A percentile compares a stretch with the other conserved stretches of the same genome.
phyloP scores from a whole-genome alignment of 2,888 invertebrate genomes.

The Steinernema carpocapsae region DNA sequence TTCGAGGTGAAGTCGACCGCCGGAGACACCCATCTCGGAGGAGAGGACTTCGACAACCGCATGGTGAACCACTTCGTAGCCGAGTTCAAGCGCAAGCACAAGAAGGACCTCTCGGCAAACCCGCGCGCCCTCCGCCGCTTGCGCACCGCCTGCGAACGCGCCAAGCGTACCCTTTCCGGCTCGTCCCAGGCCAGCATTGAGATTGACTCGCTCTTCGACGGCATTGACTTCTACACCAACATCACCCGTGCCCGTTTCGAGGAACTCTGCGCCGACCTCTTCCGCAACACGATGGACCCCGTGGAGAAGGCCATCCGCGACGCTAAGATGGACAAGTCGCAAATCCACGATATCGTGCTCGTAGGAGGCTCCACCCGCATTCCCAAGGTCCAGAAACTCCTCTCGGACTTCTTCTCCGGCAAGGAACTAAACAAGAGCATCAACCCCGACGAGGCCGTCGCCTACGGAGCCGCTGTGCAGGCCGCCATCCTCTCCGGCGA shows the following conservation, averaged over 20 bases:
- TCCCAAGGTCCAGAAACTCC: slow-evolving; percentile 79
- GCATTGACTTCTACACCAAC: slow-evolving; percentile 92
- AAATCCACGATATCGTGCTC: slow-evolving; percentile 78
- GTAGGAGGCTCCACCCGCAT: slow-evolving; percentile 87
- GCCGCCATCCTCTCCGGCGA: slow-evolving; percentile 77
- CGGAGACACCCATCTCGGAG: slow-evolving; percentile 56
- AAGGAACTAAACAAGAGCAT: slow-evolving; percentile 77
- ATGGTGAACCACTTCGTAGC: slow-evolving; percentile 69
- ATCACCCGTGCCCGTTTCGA: slow-evolving; percentile 94
- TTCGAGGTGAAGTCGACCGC: slow-evolving; percentile 48
- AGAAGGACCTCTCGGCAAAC: slow-evolving; percentile 82
- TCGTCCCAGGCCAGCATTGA: slow-evolving; percentile 76
- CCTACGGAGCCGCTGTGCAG: slow-evolving; percentile 96
- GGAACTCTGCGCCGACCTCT: slow-evolving; percentile 70
- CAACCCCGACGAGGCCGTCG: slow-evolving; percentile 98
- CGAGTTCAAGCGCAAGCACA: slow-evolving; percentile 75
- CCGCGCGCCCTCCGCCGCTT: slow-evolving; percentile 87
- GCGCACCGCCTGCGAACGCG: slow-evolving; percentile 83
- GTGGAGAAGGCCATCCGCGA: slow-evolving; percentile 84
- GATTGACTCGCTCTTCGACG: slow-evolving; percentile 91
- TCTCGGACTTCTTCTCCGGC: slow-evolving; percentile 84
- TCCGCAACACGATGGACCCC: slow-evolving; percentile 75
- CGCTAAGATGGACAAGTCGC: slow-evolving; percentile 50
- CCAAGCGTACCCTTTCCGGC: slow-evolving; percentile 75
- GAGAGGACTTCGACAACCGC: slow-evolving; percentile 74